A percentile compares a stretch with the other conserved stretches of the same genome.
These are phyloP conservation scores for Streblospio benedicti DNA, from an alignment of 1,140 invertebrate species.

Conservation along the genomic window DNA sequence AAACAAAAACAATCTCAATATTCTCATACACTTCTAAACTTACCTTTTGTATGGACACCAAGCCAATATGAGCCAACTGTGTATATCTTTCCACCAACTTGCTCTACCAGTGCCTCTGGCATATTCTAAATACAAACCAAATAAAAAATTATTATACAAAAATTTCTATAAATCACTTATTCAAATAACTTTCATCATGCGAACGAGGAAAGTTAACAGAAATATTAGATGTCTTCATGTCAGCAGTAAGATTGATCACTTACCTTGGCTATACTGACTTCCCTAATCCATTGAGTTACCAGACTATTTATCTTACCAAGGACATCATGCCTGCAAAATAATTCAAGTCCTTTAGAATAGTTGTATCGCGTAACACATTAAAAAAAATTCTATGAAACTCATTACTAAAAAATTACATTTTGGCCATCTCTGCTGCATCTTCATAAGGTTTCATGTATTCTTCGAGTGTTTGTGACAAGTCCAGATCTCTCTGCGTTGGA, in stretches of 20 bases:
- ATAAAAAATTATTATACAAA: too few species aligned
- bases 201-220: not conserved
- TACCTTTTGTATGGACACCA: conserved; percentile 75
- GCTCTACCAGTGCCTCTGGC: conserved; percentile 42
- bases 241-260: not conserved
- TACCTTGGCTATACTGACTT: conserved; percentile 70
- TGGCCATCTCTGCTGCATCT: conserved; percentile 1
- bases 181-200: not conserved
- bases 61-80: conserved; percentile 92
- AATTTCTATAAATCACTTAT: not conserved
- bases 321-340: conserved; percentile 51
- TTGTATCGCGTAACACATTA: not conserved
- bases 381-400: conserved; percentile 49
- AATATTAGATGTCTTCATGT: not conserved
- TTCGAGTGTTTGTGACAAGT: conserved; percentile 72
- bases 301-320: conserved; percentile 73
- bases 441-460: conserved; percentile 68
- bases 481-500: conserved; percentile 75
- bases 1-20: conserved; percentile 31
- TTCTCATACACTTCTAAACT: conserved; percentile 8
- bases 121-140: conserved; percentile 44
- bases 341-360: not conserved
- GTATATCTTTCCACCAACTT: conserved; percentile 91
- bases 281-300: conserved; percentile 84
- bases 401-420: conserved; percentile 45